Percentiles rank a stretch among this genome's conserved stretches.
phyloP scores from a whole-genome alignment of 2,797 vertebrate genomes.

The Melanotaenia parkinsoni region DNA sequence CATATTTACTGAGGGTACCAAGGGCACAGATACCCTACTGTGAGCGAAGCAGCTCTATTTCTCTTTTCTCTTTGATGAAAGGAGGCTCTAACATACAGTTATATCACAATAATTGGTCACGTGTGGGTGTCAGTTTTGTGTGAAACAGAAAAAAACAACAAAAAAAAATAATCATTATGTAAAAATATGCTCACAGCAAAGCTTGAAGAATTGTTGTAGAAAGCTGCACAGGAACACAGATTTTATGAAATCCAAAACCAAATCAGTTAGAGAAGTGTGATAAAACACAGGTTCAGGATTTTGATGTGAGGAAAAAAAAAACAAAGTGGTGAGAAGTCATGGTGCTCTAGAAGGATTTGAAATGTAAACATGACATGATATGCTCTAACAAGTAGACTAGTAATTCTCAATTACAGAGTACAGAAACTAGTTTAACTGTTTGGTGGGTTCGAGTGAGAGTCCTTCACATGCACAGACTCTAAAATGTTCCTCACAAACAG shows the following conservation, averaged over 20 bases:
- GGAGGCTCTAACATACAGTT: neutral
- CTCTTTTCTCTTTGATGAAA: constrained; percentile 11
- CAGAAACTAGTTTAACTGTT: neutral
- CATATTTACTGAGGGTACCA: constrained; percentile 3
- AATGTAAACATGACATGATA: constrained; percentile 18
- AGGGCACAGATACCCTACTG: constrained; percentile 1
- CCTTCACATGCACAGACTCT: neutral
- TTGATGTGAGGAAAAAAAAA: constrained; percentile 20
- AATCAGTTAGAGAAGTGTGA: constrained; percentile 28
- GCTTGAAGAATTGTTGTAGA: neutral
- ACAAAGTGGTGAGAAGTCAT: constrained; percentile 21
- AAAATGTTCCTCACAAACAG: too few relatives aligned
- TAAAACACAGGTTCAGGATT: constrained; percentile 12
- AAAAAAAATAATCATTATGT: neutral
- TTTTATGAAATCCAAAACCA: constrained; percentile 6
- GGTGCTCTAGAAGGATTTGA: constrained; percentile 14
- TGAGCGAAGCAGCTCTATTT: neutral
- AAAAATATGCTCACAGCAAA: neutral
- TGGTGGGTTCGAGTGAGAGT: neutral
- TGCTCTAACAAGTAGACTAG: constrained; percentile 1
- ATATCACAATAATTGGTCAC: constrained; percentile 10
- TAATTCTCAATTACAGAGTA: neutral
- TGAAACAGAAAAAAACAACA: neutral
- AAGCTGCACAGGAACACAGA: neutral
- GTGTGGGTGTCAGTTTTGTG: neutral